phyloP scores from a whole-genome alignment of 2,113 vertebrate genomes.

The Pycnonotus jocosus region DNA sequence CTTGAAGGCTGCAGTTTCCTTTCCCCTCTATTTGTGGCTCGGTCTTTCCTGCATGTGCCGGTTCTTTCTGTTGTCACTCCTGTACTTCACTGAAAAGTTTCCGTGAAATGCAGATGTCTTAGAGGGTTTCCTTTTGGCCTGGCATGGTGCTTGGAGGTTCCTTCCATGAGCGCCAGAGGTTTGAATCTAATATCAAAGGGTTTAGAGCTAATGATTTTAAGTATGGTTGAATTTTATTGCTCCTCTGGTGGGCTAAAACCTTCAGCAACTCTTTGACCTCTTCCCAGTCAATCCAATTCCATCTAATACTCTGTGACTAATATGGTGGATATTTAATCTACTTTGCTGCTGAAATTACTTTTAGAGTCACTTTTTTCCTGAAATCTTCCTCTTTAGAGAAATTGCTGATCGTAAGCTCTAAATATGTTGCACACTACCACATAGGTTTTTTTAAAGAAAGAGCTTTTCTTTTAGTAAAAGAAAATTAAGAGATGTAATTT shows the following conservation, averaged over 20 bases:
- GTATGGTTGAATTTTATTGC: slow-evolving; percentile 78
- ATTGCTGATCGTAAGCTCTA: slow-evolving; percentile 71
- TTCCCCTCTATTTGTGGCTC: background rate
- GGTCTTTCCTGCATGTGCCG: background rate
- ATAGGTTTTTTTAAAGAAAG: slow-evolving; percentile 25
- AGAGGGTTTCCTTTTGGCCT: slow-evolving; percentile 62
- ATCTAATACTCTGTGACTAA: slow-evolving; percentile 82
- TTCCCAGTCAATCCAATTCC: slow-evolving; percentile 75
- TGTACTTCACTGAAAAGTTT: slow-evolving; percentile 8
- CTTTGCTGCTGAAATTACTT: slow-evolving; percentile 77
- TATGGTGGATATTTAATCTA: slow-evolving; percentile 80
- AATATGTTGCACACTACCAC: slow-evolving; percentile 57
- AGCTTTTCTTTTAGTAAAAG: slow-evolving; percentile 48
- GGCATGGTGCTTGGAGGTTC: slow-evolving; percentile 46
- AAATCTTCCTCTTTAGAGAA: slow-evolving; percentile 72
- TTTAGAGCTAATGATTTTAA: slow-evolving; percentile 82
- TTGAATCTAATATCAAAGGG: slow-evolving; percentile 78
- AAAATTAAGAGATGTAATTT: slow-evolving; percentile 60
- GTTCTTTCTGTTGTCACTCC: background rate
- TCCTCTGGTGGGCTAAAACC: slow-evolving; percentile 74
- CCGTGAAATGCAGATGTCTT: slow-evolving; percentile 54
- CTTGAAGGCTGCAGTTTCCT: background rate
- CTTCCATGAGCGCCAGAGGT: slow-evolving; percentile 54
- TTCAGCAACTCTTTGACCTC: slow-evolving; percentile 75
- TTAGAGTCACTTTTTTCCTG: slow-evolving; percentile 64